Percentiles rank a stretch among this genome's conserved stretches.
Evolutionary conservation across 2,888 invertebrate species (phyloP).

Genomic region (Endomychus coccineus): DNA sequence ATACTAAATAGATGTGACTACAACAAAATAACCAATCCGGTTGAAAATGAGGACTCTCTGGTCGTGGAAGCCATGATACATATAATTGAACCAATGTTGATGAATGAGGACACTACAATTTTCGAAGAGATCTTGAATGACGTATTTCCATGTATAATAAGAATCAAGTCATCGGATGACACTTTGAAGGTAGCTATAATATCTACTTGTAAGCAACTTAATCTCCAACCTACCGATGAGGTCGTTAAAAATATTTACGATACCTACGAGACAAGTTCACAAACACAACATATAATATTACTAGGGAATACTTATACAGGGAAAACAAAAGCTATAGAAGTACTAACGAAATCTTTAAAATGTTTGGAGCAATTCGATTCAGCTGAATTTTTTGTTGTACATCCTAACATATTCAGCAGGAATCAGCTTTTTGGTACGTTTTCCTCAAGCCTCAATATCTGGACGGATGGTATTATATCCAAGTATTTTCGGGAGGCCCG

Average conservation of each 20-base stretch:
- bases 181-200: conserved; percentile 36
- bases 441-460: conserved; percentile 72
- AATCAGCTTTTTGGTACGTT: conserved; percentile 81
- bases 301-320: conserved; percentile 73
- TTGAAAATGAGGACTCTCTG: conserved; percentile 64
- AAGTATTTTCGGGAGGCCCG: conserved; percentile 68
- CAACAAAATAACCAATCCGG: conserved; percentile 60
- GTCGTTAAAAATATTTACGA: conserved; percentile 74
- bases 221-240: conserved; percentile 63
- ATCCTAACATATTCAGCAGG: conserved; percentile 83
- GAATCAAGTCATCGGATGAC: conserved; percentile 48
- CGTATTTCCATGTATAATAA: conserved; percentile 58
- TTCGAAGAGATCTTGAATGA: conserved; percentile 78
- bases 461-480: conserved; percentile 76
- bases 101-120: conserved; percentile 72
- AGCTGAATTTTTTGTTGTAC: too few species aligned
- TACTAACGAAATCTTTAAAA: conserved; percentile 51
- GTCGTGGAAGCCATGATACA: conserved; percentile 73
- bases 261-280: conserved; percentile 66
- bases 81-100: conserved; percentile 79
- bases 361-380: too few species aligned
- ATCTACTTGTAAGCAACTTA: conserved; percentile 41
- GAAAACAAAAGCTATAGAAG: conserved; percentile 69
- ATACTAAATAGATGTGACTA: conserved; percentile 75
- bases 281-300: conserved; percentile 49